Conservation (phyloP, 2,113 vertebrate genomes). For the Bettongia penicillata region DNA sequence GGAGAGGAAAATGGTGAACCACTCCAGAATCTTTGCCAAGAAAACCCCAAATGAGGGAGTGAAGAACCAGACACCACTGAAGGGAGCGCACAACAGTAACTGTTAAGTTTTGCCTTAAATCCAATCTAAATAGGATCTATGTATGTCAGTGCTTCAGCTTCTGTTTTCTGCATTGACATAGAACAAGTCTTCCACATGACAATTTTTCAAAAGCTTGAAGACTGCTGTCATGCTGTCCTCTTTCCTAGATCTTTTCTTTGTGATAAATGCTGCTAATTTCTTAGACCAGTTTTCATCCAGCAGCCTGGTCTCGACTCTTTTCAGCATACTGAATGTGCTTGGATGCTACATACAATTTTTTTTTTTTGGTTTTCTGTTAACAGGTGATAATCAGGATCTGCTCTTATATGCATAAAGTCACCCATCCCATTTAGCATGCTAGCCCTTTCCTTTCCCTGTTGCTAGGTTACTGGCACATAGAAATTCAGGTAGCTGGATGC, state of each 20-base stretch:
- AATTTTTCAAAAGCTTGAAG: background rate
- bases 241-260: background rate
- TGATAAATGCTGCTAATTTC: background rate
- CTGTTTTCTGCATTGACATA: background rate
- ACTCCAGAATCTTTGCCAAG: no score
- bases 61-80: no score
- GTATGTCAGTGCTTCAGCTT: background rate
- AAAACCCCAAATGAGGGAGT: no score
- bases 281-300: background rate
- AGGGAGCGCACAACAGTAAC: no score
- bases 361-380: background rate
- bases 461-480: background rate
- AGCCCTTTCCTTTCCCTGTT: background rate
- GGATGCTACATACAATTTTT: background rate
- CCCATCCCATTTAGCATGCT: background rate
- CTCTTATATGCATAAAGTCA: background rate
- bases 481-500: background rate
- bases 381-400: background rate
- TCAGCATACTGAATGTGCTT: background rate
- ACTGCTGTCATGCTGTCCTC: background rate
- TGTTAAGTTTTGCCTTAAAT: background rate
- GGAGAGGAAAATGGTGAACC: no score
- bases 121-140: background rate
- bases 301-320: background rate
- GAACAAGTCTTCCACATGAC: background rate